Conservation (phyloP, 2,888 invertebrate species). For the Eupithecia abbreviata region DNA sequence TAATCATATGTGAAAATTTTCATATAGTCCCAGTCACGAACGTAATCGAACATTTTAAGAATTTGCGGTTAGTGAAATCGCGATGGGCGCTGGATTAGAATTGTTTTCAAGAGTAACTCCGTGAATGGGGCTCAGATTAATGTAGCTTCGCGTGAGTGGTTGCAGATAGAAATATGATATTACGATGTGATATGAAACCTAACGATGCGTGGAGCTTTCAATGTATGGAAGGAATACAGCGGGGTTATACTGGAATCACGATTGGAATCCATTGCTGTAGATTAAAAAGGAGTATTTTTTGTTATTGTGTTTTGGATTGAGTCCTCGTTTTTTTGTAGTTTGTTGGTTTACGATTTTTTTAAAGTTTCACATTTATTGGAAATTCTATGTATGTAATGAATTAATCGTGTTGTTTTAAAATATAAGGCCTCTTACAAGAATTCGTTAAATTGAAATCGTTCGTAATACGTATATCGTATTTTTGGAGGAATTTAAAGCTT, state of each 20-base stretch:
- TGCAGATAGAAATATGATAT: constrained; percentile 2
- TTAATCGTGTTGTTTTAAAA: no score
- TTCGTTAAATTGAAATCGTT: no score
- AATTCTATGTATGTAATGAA: no score
- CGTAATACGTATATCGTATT: no score
- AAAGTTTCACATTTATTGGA: no score
- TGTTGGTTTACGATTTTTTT: neutral
- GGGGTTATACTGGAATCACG: neutral
- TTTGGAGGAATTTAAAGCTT: no score
- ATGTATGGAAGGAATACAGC: neutral
- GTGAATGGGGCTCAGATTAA: neutral
- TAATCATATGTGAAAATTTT: no score
- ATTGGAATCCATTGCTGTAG: neutral
- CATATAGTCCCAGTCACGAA: neutral
- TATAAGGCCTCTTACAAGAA: no score
- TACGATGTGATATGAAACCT: neutral
- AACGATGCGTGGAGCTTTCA: constrained; percentile 3
- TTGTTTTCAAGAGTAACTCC: neutral
- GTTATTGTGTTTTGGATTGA: neutral
- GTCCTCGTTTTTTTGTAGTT: neutral
- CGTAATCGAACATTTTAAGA: neutral
- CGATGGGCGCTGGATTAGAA: neutral
- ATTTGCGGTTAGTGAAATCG: neutral
- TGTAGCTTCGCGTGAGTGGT: neutral
- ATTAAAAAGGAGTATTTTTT: neutral